Percentiles rank a stretch among this genome's conserved stretches.
Evolutionary conservation across 1,140 invertebrate species (phyloP).

Genomic region (Zaprionus kolodkinae): DNA sequence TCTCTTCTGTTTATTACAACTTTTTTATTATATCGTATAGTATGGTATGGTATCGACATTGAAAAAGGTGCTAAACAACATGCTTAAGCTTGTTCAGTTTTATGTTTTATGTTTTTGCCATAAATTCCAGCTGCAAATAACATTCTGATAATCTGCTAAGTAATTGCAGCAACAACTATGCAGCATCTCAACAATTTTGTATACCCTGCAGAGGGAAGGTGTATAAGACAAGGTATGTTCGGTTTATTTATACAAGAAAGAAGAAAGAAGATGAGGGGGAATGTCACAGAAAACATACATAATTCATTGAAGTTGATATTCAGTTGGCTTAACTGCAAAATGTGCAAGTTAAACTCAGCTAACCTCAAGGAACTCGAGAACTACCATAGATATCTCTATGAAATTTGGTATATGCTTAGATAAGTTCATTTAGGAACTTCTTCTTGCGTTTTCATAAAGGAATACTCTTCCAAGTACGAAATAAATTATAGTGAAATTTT

Average conservation of each 20-base stretch:
- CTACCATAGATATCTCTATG: not conserved
- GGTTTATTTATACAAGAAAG: too few relatives aligned
- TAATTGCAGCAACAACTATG: constrained; percentile 24
- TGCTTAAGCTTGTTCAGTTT: constrained; percentile 24
- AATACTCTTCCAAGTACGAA: not conserved
- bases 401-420: not conserved
- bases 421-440: too few relatives aligned
- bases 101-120: constrained; percentile 4
- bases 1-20: not conserved
- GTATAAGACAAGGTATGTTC: not conserved
- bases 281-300: too few relatives aligned
- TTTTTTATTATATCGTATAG: constrained; percentile 2
- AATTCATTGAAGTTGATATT: not conserved
- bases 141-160: constrained; percentile 13
- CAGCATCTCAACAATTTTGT: constrained; percentile 1
- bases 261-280: too few relatives aligned
- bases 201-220: constrained; percentile 1
- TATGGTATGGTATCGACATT: too few relatives aligned
- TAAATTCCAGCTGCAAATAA: constrained; percentile 6
- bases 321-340: not conserved
- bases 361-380: not conserved
- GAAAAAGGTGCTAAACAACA: constrained; percentile 29
- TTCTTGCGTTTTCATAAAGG: not conserved
- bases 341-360: too few relatives aligned
- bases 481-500: not conserved